Evolutionary conservation across 2,888 invertebrate species (phyloP), one percentile per base, ranked within the genome.

Genomic region (Drosophila suboccidentalis): DNA sequence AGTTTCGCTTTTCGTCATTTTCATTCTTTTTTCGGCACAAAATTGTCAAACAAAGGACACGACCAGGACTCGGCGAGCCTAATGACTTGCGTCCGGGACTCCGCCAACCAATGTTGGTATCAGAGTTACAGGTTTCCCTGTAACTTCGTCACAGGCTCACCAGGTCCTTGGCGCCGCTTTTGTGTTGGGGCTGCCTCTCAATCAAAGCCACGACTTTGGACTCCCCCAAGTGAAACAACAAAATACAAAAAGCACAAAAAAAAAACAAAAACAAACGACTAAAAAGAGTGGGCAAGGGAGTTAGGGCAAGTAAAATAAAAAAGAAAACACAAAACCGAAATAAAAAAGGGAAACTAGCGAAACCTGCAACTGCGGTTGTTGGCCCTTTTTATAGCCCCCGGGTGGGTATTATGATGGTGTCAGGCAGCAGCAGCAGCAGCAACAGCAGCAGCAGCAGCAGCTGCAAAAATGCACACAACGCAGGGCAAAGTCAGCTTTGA

Each of bases 11-110:
- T 53, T 61, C 34, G 38, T 15, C 50, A 32, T 22, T 51, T 59
- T 41, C 19, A 50, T 63, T 54, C 17, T 29, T 64, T 72, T 75
- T 76, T 50, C 26, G 55, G 71, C 71, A 67, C 46, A 75, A 77
- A 84, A 84, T 82, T 84, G 83, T 84, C 83, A 84, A 84, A 84
- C 87, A 84, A 87, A 84, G 71, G 61, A 68, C 54, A 5, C 0
- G 57, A 63, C 64, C 66, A 71, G 51, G 39, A 63, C 36, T 51
- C 26, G 26, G 32, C 54, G 44, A 61, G 82, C 87, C 87, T 87
- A 87, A 84, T 84, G 83, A 87, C 84, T 84, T 84, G 78, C 84
- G 82, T 82, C 62, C 53, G 41, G 61, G 61, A 70, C 60, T 47
- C 46, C 60, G 44, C 46, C 51, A 41, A 34, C 10, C 15, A 58